These are phyloP conservation scores for Arion vulgaris DNA, from an alignment of 1,140 invertebrate genomes.

Conservation along the genomic window DNA sequence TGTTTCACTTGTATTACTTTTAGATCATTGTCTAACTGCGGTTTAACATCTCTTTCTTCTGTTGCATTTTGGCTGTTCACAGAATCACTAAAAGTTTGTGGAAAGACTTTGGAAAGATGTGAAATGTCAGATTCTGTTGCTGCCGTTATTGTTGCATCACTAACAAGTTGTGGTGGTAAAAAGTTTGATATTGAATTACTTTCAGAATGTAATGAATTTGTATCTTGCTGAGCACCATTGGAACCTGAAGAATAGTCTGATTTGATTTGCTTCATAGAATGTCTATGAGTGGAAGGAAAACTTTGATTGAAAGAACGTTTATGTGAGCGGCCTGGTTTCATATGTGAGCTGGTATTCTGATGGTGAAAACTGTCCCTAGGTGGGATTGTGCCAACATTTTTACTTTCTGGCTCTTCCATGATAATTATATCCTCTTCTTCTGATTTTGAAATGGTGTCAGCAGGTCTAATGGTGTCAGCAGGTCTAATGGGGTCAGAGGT, in stretches of 20 bases:
- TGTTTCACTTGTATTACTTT: slow-evolving; percentile 34
- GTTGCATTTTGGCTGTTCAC: slow-evolving; percentile 10
- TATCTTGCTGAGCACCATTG: slow-evolving; percentile 29
- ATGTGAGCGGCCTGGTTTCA: slow-evolving; percentile 17
- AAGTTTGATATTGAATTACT: slow-evolving; percentile 26
- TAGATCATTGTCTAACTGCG: slow-evolving; percentile 21
- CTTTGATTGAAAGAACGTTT: slow-evolving; percentile 24
- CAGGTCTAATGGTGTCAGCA: not conserved
- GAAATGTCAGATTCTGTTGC: slow-evolving; percentile 31
- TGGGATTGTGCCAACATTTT: slow-evolving; percentile 27
- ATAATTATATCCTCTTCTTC: slow-evolving; percentile 45
- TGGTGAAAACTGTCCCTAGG: slow-evolving; percentile 9
- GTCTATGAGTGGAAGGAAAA: slow-evolving; percentile 22
- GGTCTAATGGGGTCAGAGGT: not conserved
- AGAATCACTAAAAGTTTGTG: slow-evolving; percentile 25
- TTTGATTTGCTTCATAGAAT: slow-evolving; percentile 15
- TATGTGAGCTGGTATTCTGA: not conserved
- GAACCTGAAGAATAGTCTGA: slow-evolving; percentile 4
- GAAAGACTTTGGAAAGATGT: slow-evolving; percentile 34
- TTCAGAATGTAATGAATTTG: slow-evolving; percentile 27
- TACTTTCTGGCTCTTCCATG: slow-evolving; percentile 36
- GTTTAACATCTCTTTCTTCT: slow-evolving; percentile 34
- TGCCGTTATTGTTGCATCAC: slow-evolving; percentile 13
- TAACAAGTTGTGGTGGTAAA: slow-evolving; percentile 6
- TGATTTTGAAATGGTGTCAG: slow-evolving; percentile 3